Conservation (phyloP, 2,113 vertebrate species). For the Myotis brandtii region DNA sequence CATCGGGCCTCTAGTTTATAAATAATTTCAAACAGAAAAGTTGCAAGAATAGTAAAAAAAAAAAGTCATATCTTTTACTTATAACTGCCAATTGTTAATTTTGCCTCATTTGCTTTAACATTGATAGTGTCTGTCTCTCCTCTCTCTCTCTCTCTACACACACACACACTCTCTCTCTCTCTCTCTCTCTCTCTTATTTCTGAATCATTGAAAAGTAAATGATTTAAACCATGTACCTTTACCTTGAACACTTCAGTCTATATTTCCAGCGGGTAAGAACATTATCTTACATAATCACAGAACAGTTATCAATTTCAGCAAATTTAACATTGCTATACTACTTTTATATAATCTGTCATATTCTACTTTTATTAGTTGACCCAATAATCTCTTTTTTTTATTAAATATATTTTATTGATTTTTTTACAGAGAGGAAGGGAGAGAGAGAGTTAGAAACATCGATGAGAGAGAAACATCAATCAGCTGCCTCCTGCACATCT, state of each 20-base stretch:
- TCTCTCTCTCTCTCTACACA: neutral
- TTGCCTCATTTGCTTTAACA: slow-evolving; percentile 1
- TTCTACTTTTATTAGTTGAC: neutral
- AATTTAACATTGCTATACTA: neutral
- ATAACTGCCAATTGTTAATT: neutral
- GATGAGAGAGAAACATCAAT: too few species aligned
- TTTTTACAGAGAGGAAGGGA: too few species aligned
- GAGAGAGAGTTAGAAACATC: too few species aligned
- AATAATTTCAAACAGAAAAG: slow-evolving; percentile 53
- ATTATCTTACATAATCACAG: neutral
- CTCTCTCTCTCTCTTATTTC: neutral
- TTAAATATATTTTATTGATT: too few species aligned
- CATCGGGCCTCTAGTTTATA: neutral
- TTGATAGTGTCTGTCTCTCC: neutral
- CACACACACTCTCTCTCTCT: neutral
- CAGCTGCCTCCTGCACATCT: too few species aligned
- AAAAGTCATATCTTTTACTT: neutral
- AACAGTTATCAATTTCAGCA: neutral
- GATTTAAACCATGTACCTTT: neutral
- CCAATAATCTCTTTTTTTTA: neutral
- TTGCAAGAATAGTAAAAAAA: slow-evolving; percentile 45
- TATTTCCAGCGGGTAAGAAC: slow-evolving; percentile 29
- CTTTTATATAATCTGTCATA: neutral
- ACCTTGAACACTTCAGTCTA: neutral
- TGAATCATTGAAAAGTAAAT: slow-evolving; percentile 14